Evolutionary conservation across 2,797 vertebrate species (phyloP).

Genomic region (Eleutherodactylus coqui): DNA sequence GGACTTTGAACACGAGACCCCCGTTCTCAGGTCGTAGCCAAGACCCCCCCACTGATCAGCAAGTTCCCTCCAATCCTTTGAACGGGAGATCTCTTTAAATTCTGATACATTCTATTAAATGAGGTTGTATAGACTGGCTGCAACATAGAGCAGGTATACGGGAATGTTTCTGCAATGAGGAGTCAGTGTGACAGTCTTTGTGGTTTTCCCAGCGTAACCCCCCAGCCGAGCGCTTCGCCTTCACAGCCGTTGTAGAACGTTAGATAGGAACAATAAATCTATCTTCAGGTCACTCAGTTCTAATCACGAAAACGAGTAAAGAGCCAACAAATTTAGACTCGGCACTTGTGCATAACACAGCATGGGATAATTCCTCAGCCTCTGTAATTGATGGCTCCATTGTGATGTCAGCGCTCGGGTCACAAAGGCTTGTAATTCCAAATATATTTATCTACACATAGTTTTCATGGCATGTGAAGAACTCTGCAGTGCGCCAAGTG

Average conservation of each 20-base stretch:
- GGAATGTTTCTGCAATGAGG: no score
- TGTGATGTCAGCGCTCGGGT: slow-evolving; percentile 60
- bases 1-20: no score
- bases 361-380: slow-evolving; percentile 29
- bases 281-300: neutral
- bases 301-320: neutral
- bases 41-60: no score
- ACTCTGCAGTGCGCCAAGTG: neutral
- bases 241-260: neutral
- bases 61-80: no score
- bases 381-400: slow-evolving; percentile 46
- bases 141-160: no score
- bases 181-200: no score
- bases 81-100: no score
- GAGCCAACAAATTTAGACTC: neutral
- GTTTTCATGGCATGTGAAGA: slow-evolving; percentile 42
- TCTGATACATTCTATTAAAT: no score
- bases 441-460: slow-evolving; percentile 46
- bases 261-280: neutral
- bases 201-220: neutral
- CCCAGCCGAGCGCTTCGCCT: neutral
- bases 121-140: no score
- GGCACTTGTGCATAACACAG: neutral
- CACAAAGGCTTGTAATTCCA: slow-evolving; percentile 55
- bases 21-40: no score